These are phyloP conservation scores for Corythornis madagascariensis DNA, from an alignment of 2,113 vertebrate genomes.

Conservation along the genomic window DNA sequence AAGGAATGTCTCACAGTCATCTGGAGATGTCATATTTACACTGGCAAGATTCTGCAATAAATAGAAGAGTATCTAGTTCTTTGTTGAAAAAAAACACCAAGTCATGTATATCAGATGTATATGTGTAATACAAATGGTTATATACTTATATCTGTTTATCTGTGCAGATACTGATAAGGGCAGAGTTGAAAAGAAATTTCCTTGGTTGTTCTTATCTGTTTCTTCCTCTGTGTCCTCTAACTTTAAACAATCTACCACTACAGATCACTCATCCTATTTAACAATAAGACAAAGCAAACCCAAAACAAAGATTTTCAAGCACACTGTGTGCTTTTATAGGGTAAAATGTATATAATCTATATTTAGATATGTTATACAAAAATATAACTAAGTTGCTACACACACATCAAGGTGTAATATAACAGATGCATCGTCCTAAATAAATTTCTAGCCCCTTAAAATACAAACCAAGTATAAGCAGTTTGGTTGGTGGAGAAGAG, in stretches of 20 bases:
- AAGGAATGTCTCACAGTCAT: conserved; percentile 44
- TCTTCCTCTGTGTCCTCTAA: neutral
- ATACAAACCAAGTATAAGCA: neutral
- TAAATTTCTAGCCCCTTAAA: neutral
- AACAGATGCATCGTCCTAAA: neutral
- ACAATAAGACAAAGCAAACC: neutral
- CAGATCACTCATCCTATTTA: neutral
- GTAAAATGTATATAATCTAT: neutral
- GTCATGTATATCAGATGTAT: conserved; percentile 4
- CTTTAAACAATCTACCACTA: neutral
- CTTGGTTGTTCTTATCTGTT: neutral
- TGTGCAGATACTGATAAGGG: neutral
- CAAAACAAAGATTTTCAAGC: neutral
- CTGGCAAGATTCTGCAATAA: conserved; percentile 18
- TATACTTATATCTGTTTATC: neutral
- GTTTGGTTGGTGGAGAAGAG: neutral
- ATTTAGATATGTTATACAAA: neutral
- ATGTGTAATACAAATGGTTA: neutral
- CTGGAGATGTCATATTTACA: conserved; percentile 27
- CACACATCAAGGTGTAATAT: neutral
- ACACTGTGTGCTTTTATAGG: neutral
- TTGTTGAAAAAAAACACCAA: conserved; percentile 17
- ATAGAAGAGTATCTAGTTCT: conserved; percentile 2
- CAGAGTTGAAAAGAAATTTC: neutral
- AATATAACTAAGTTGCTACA: neutral